Evolutionary conservation across 2,113 vertebrate genomes (phyloP), one percentile per base, ranked within the genome.

Genomic region (Erythrocercus mccallii): DNA sequence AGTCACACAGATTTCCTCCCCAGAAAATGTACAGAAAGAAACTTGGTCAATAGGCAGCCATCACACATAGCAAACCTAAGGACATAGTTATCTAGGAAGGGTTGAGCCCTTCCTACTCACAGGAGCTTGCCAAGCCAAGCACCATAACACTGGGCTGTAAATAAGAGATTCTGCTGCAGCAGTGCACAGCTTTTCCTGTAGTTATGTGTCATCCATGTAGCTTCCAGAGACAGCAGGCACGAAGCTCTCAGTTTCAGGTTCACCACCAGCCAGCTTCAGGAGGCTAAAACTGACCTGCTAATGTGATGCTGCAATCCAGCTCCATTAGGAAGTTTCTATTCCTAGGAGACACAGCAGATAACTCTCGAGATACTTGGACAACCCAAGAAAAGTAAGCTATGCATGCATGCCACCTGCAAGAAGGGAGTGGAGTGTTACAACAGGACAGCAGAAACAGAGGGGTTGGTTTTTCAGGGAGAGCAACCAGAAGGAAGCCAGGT

Each of bases 11-110:
- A 28, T 76, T 62, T 76, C 79, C 79, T 50, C 40, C 12, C 24
- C 62, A 82, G 45, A 72, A 50, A n/a, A 74, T 23, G 18, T 8
- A 47, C 3, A 70, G 30, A 40, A 28, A 37, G 40, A 61, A 81
- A 38, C 14, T 8, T 4, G 1, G 10, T 31, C 27, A 30, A 30
- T 0, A 65, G 33, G 6, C 2, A 54, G 21, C 31, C 56, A 28
- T 4, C n/a, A 40, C 37, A 81, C 38, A 38, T 1, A 30, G 61
- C 18, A 70, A 40, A 22, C 6, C 17, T 18, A 27, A 56, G 19
- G 54, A 31, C n/a, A 42, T 4, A 11, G 2, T 5, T 3, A 17
- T 22, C 28, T 12, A 22, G 4, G 15, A 31, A 30, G 3, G 9
- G 35, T 1, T 33, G 27, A 24, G 66, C 13, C 57, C 65, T 23